Evolutionary conservation across 2,797 vertebrate genomes (phyloP).

Genomic region (Urosaurus nigricauda): DNA sequence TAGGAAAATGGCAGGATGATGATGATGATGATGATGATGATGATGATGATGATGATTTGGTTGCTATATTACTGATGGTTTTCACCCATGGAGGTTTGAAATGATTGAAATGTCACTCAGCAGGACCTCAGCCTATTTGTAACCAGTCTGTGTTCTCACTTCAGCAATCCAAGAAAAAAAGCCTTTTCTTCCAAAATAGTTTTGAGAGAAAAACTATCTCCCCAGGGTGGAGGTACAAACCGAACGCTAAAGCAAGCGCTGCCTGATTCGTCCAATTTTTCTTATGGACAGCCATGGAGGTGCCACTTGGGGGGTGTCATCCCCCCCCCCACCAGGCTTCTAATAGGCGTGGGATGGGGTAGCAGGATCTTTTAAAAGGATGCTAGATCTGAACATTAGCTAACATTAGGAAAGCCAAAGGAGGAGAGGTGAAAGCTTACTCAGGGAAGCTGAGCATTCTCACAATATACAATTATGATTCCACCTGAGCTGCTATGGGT

Average conservation of each 20-base stretch:
- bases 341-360: too few species aligned
- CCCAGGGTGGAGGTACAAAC: background rate
- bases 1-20: too few species aligned
- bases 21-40: too few species aligned
- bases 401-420: background rate
- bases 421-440: too few species aligned
- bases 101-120: slow-evolving; percentile 56
- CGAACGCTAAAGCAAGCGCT: background rate
- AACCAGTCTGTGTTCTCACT: slow-evolving; percentile 43
- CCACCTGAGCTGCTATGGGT: too few species aligned
- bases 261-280: background rate
- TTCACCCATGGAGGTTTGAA: slow-evolving; percentile 38
- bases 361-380: background rate
- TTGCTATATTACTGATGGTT: slow-evolving; percentile 55
- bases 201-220: slow-evolving; percentile 23
- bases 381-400: background rate
- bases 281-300: background rate
- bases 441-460: too few species aligned
- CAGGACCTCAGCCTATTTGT: slow-evolving; percentile 22
- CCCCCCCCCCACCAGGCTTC: background rate
- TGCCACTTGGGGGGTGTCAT: background rate
- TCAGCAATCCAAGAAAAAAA: slow-evolving; percentile 46
- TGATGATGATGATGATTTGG: too few species aligned
- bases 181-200: slow-evolving; percentile 12
- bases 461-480: too few species aligned